These are phyloP conservation scores for Belonocnema kinseyi DNA, from an alignment of 1,140 invertebrate species.

Conservation along the genomic window DNA sequence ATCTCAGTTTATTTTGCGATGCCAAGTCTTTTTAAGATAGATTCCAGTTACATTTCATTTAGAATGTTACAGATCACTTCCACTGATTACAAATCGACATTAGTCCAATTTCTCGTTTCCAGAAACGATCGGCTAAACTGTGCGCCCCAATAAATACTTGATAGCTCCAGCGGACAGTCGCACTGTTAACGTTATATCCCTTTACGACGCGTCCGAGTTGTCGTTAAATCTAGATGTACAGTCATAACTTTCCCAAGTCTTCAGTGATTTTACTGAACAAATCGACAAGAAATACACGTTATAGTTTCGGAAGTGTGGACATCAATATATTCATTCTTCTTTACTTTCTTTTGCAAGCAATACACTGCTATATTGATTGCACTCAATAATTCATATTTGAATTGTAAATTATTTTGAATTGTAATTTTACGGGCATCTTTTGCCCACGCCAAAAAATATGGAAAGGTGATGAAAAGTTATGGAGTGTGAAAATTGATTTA, in stretches of 20 bases:
- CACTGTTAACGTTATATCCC: slow-evolving; percentile 28
- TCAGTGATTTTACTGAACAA: slow-evolving; percentile 11
- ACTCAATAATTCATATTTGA: not conserved
- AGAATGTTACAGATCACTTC: slow-evolving; percentile 21
- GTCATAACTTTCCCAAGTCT: slow-evolving; percentile 5
- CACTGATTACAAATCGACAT: slow-evolving; percentile 24
- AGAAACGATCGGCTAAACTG: not conserved
- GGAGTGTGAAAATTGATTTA: too few species aligned
- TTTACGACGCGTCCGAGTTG: slow-evolving; percentile 19
- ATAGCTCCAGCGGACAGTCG: slow-evolving; percentile 5
- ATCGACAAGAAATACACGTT: slow-evolving; percentile 4
- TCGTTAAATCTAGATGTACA: slow-evolving; percentile 25
- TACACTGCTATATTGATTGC: not conserved
- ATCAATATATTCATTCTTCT: not conserved
- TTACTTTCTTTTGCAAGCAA: not conserved
- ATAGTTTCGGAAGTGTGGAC: not conserved
- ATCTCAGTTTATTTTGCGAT: slow-evolving; percentile 37
- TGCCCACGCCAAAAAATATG: too few species aligned
- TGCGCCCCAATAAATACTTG: slow-evolving; percentile 24
- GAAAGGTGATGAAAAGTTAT: too few species aligned
- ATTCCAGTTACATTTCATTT: slow-evolving; percentile 25
- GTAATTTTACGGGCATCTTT: not conserved
- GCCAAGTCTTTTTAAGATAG: slow-evolving; percentile 17
- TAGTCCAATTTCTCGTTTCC: not conserved
- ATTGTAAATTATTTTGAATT: not conserved